Evolutionary conservation across 2,113 vertebrate genomes (phyloP), one percentile per base, ranked within the genome.

Genomic region (Plotosus lineatus): DNA sequence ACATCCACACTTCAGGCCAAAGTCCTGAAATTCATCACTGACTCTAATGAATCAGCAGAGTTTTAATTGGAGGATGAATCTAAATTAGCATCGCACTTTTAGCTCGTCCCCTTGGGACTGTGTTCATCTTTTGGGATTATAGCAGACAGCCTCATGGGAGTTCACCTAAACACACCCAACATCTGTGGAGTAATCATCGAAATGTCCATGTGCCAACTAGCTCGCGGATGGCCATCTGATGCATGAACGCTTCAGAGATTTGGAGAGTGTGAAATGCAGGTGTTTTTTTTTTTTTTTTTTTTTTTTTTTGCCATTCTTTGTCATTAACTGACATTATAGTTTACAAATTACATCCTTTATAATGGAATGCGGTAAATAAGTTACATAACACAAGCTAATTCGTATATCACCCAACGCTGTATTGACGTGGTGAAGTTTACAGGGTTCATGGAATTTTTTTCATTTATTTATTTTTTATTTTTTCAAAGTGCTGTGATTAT

Each of bases 111-210:
- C 31, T 28, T 11, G 46, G 69, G 46, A 50, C 69, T 50, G 44
- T 33, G 28, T 33, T 50, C 33, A 26, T 58, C 77, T 71, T 38
- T 10, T 15, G 51, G 63, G 8, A 79, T 79, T 33, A 58, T 55
- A 31, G 26, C 28, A 58, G 23, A n/a, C 21, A 48, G 26, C 28
- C 53, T 38, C 71, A 17, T 38, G 55, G 79, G 69, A 72, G 17
- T 75, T 61, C 40, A 50, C 69, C 78, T 40, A 28, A 48, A 65
- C 48, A 23, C 56, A 75, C 58, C 40, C 58, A 75, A 42, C 79
- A 81, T 75, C 79, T 81, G 79, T 36, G 53, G 55, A 73, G 36
- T 77, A 81, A 81, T 74, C 71, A 75, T 66, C 71, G 50, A 53
- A 63, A 61, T 61, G 17, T 48, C 26, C 10, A 42, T 8, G 7